Percentiles rank a stretch among this genome's conserved stretches.
Evolutionary conservation across 2,797 vertebrate genomes (phyloP).

Genomic region (Bucorvus abyssinicus): DNA sequence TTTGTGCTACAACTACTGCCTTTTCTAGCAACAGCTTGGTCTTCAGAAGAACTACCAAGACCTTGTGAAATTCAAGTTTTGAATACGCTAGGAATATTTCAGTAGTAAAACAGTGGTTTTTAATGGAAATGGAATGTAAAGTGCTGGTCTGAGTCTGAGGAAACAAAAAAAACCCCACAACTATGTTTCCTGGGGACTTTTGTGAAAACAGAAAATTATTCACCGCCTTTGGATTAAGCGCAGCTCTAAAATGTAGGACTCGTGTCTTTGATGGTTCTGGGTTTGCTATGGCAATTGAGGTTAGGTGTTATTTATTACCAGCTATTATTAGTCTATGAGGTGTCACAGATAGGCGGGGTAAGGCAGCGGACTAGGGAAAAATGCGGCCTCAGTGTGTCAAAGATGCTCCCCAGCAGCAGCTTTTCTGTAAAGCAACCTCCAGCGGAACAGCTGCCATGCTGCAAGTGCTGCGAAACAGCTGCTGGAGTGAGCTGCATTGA

Average conservation of each 20-base stretch:
- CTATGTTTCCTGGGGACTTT: background rate
- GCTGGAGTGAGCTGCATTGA: background rate
- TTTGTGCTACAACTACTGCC: slow-evolving; percentile 12
- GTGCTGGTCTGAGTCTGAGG: background rate
- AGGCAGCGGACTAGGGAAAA: background rate
- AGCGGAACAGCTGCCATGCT: background rate
- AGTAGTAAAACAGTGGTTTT: slow-evolving; percentile 6
- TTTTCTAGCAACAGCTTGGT: slow-evolving; percentile 11
- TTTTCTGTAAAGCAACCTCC: background rate
- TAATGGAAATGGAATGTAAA: background rate
- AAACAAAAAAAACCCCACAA: background rate
- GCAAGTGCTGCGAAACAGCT: background rate
- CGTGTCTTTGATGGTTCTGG: background rate
- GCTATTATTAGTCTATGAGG: background rate
- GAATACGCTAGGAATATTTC: background rate
- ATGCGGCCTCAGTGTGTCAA: background rate
- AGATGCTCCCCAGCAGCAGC: background rate
- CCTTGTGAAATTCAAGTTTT: slow-evolving; percentile 36
- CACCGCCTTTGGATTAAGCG: background rate
- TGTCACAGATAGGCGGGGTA: background rate
- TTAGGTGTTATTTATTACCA: background rate
- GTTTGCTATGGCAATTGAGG: background rate
- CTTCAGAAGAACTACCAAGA: background rate
- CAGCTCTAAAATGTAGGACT: background rate
- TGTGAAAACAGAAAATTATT: background rate